Evolutionary conservation across 2,888 invertebrate genomes (phyloP).

Genomic region (Lacanobia wlatinum): DNA sequence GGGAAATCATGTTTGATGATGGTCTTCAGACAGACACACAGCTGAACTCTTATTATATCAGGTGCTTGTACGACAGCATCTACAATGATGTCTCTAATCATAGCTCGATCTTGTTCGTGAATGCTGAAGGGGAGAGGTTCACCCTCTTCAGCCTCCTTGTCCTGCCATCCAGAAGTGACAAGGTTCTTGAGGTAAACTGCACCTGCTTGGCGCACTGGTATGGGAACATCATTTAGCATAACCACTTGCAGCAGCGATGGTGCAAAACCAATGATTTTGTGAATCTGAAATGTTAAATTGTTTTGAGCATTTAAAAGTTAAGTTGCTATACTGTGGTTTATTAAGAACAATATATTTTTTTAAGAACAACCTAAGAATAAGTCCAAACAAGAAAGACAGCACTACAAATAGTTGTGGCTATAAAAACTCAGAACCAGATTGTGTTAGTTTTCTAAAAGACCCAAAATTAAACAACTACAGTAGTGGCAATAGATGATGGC

Average conservation of each 20-base stretch:
- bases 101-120: conserved; percentile 98
- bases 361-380: neutral
- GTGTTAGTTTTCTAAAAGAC: no score
- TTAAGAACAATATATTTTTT: neutral
- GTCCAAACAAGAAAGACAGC: neutral
- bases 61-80: conserved; percentile 98
- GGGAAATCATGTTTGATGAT: conserved; percentile 99
- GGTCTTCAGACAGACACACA: conserved; percentile 97
- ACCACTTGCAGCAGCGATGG: conserved; percentile 98
- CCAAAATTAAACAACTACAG: no score
- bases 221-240: conserved; percentile 96
- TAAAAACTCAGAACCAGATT: neutral
- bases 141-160: conserved; percentile 94
- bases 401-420: neutral
- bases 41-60: conserved; percentile 96
- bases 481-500: no score
- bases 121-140: conserved; percentile 95
- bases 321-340: neutral
- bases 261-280: conserved; percentile 97
- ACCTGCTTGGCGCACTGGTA: conserved; percentile 98
- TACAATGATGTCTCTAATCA: conserved; percentile 98
- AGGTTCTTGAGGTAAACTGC: conserved; percentile 99
- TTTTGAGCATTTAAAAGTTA: conserved; percentile 4
- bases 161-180: conserved; percentile 96
- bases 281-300: conserved; percentile 78